A percentile compares a stretch with the other conserved stretches of the same genome.
phyloP scores from a whole-genome alignment of 2,888 invertebrate genomes.

The Pemphredon lugubris region DNA sequence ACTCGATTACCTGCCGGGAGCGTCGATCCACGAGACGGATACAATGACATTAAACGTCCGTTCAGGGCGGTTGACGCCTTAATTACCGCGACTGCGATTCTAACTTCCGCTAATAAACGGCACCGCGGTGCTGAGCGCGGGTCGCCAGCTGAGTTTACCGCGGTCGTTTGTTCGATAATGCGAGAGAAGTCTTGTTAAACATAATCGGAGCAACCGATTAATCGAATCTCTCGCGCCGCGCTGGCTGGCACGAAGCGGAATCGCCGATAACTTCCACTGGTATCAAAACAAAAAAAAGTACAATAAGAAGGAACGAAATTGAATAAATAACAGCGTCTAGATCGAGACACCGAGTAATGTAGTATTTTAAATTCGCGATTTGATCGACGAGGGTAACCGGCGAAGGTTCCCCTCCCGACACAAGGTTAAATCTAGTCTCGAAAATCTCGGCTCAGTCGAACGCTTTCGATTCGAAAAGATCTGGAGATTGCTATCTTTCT shows the following conservation, averaged over 20 bases:
- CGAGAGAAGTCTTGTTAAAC: neutral
- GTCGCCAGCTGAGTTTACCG: conserved; percentile 23
- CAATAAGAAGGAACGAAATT: neutral
- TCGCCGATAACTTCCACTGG: neutral
- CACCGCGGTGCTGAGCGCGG: conserved; percentile 1
- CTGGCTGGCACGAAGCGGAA: neutral
- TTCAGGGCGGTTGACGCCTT: conserved; percentile 38
- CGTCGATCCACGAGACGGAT: conserved; percentile 13
- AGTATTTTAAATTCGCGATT: conserved; percentile 25
- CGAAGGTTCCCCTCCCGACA: conserved; percentile 12
- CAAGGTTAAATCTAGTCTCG: conserved; percentile 29
- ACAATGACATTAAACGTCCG: conserved; percentile 15
- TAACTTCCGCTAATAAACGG: conserved; percentile 15
- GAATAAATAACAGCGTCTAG: conserved; percentile 8
- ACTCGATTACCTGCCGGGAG: conserved; percentile 29
- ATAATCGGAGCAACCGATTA: conserved; percentile 14
- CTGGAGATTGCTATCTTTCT: conserved; percentile 20
- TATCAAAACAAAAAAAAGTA: neutral
- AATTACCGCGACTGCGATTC: conserved; percentile 39
- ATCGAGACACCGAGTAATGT: conserved; percentile 19
- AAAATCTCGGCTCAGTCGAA: conserved; percentile 25
- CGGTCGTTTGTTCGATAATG: conserved; percentile 13
- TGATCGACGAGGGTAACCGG: conserved; percentile 32
- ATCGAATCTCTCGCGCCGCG: conserved; percentile 5
- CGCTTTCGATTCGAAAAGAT: conserved; percentile 19